These are phyloP conservation scores for Leptarthrus brevirostris DNA, from an alignment of 2,888 invertebrate genomes.

Conservation along the genomic window DNA sequence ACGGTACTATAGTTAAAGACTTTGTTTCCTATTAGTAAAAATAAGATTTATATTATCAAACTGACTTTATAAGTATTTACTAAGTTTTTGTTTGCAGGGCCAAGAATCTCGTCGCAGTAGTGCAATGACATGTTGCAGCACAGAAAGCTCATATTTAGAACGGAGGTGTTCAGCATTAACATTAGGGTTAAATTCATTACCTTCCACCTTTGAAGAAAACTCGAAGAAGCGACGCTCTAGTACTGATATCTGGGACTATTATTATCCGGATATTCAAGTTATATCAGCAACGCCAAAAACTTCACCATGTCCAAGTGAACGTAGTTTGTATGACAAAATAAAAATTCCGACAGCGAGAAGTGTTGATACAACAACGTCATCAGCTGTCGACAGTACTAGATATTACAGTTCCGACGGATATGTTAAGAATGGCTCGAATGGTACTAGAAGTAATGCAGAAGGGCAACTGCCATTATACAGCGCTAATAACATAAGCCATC, in stretches of 20 bases:
- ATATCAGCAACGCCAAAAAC: constrained; percentile 85
- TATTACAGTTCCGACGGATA: constrained; percentile 15
- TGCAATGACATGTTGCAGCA: constrained; percentile 86
- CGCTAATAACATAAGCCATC: constrained; percentile 41
- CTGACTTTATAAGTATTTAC: too few species aligned
- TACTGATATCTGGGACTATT: constrained; percentile 70
- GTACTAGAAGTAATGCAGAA: not conserved
- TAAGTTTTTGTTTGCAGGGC: constrained; percentile 61
- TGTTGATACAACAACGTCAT: constrained; percentile 49
- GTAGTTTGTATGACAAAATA: constrained; percentile 67
- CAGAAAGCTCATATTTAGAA: constrained; percentile 85
- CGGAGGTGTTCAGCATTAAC: constrained; percentile 83
- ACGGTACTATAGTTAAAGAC: too few species aligned
- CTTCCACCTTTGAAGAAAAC: constrained; percentile 64
- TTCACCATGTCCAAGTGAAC: constrained; percentile 82
- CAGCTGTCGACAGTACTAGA: constrained; percentile 30
- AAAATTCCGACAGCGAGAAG: constrained; percentile 49
- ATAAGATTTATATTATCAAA: too few species aligned
- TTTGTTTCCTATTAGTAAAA: too few species aligned
- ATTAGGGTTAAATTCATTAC: constrained; percentile 75
- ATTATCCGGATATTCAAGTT: constrained; percentile 76
- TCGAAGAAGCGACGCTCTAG: constrained; percentile 61
- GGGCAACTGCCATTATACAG: constrained; percentile 24
- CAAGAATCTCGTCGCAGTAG: constrained; percentile 75
- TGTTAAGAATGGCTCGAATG: not conserved